phyloP scores from a whole-genome alignment of 2,888 invertebrate genomes.

The Ecliptopera silaceata region DNA sequence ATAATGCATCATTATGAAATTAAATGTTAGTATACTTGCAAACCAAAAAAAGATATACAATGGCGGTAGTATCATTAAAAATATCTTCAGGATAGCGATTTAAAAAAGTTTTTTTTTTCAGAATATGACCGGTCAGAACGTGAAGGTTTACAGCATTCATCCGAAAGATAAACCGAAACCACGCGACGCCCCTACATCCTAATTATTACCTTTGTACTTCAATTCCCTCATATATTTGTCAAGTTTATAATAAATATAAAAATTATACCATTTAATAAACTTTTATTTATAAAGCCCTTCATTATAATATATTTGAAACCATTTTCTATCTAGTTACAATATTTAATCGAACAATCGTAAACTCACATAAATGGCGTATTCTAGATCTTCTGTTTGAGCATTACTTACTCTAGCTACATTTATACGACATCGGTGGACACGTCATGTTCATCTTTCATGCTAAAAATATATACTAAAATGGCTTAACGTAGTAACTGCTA shows the following conservation, averaged over 20 bases:
- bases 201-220: background rate
- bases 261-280: slow-evolving; percentile 2
- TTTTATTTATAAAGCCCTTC: slow-evolving; percentile 14
- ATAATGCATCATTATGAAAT: no score
- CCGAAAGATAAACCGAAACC: slow-evolving; percentile 37
- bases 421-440: no score
- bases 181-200: background rate
- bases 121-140: slow-evolving; percentile 67
- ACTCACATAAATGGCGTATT: background rate
- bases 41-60: no score
- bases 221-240: background rate
- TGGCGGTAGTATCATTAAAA: no score
- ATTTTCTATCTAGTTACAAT: slow-evolving; percentile 7
- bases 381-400: background rate
- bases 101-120: slow-evolving; percentile 43
- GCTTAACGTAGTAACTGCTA: no score
- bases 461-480: no score
- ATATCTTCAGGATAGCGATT: no score
- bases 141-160: slow-evolving; percentile 59
- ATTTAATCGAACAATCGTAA: background rate
- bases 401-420: background rate
- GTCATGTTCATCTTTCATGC: no score
- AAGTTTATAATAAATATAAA: slow-evolving; percentile 1
- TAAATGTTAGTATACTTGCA: no score
- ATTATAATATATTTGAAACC: slow-evolving; percentile 3